phyloP scores from a whole-genome alignment of 2,113 vertebrate species.

The Helogale parvula region DNA sequence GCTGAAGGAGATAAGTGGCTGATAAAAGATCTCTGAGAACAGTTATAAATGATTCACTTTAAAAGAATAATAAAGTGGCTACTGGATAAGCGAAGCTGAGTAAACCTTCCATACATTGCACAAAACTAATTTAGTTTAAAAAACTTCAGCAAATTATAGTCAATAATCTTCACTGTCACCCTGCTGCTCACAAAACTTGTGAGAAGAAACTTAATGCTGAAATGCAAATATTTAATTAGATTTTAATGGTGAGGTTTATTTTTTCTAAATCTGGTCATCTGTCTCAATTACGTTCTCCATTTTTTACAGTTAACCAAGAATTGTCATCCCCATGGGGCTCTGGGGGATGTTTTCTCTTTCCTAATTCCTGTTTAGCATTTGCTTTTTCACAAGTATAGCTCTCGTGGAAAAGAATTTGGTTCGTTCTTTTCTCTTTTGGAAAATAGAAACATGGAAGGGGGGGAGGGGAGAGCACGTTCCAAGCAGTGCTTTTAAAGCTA shows the following conservation, averaged over 20 bases:
- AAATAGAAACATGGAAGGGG: background rate
- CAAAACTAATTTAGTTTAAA: conserved; percentile 82
- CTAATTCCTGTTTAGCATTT: conserved; percentile 68
- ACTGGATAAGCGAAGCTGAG: conserved; percentile 61
- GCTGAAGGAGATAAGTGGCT: conserved; percentile 88
- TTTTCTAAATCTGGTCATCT: conserved; percentile 81
- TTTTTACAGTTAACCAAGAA: conserved; percentile 80
- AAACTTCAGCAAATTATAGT: conserved; percentile 82
- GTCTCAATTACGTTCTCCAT: conserved; percentile 77
- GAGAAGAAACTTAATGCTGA: conserved; percentile 82
- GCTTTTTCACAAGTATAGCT: conserved; percentile 6
- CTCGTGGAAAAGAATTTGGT: background rate
- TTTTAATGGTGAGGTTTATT: conserved; percentile 81
- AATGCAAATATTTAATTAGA: conserved; percentile 84
- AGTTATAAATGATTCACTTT: conserved; percentile 88
- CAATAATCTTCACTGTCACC: conserved; percentile 84
- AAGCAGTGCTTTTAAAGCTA: conserved; percentile 39
- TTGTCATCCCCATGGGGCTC: conserved; percentile 66
- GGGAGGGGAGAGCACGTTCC: background rate
- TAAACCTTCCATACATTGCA: conserved; percentile 76
- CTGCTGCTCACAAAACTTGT: conserved; percentile 80
- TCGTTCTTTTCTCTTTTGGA: conserved; percentile 45
- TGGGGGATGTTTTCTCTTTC: conserved; percentile 49
- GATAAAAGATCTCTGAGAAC: conserved; percentile 88
- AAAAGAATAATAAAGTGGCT: conserved; percentile 85